phyloP scores from a whole-genome alignment of 2,797 vertebrate species.

The Caiman crocodilus region DNA sequence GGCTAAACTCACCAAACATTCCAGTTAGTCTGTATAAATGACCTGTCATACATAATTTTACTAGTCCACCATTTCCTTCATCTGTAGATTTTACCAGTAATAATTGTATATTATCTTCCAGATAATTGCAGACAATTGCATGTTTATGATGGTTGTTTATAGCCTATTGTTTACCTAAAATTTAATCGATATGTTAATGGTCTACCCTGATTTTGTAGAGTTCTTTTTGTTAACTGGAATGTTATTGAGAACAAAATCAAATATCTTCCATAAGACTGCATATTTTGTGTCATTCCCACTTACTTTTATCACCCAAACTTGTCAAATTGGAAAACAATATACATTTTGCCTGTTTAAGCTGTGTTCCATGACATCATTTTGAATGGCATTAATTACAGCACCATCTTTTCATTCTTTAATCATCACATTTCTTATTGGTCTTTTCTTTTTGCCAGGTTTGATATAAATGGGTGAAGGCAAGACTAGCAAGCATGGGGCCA shows the following conservation, averaged over 20 bases:
- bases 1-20: background rate
- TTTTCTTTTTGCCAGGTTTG: too few species aligned
- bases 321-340: background rate
- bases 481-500: too few species aligned
- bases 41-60: background rate
- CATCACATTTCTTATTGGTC: background rate
- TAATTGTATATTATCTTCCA: background rate
- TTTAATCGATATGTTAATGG: background rate
- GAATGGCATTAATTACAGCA: background rate
- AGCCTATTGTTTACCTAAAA: background rate
- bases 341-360: background rate
- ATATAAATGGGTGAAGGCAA: too few species aligned
- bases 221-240: rapidly evolving
- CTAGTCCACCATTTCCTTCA: background rate
- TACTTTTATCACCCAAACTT: background rate
- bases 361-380: background rate
- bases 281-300: background rate
- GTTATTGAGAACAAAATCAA: background rate
- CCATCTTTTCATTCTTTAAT: constrained; percentile 11
- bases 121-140: background rate
- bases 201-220: background rate
- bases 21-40: background rate
- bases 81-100: rapidly evolving
- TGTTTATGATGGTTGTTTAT: background rate
- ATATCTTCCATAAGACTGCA: background rate